Evolutionary conservation across 2,888 invertebrate species (phyloP).

Genomic region (Eutolmus rufibarbis): DNA sequence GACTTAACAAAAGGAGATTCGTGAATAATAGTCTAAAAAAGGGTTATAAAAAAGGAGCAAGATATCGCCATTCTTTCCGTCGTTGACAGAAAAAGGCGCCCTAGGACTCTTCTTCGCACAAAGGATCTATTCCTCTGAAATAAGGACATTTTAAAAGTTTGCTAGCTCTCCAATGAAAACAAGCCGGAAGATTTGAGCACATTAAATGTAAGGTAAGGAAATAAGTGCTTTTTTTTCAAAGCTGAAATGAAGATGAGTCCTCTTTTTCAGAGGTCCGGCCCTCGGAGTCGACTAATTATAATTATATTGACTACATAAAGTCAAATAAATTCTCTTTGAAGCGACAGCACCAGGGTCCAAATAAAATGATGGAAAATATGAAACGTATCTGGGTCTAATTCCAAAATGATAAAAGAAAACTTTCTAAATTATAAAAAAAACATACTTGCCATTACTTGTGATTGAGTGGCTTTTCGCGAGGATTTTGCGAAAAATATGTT

Average conservation of each 20-base stretch:
- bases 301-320: neutral
- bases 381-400: neutral
- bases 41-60: neutral
- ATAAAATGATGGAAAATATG: neutral
- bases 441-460: neutral
- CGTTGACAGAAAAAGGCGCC: neutral
- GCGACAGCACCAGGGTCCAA: neutral
- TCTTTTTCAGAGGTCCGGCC: neutral
- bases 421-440: neutral
- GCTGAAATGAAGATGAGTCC: neutral
- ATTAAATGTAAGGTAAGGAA: neutral
- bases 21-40: neutral
- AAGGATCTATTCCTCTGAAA: neutral
- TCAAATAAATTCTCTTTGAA: neutral
- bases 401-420: neutral
- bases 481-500: neutral
- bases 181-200: neutral
- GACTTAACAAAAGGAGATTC: neutral
- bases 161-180: neutral
- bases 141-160: neutral
- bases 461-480: neutral
- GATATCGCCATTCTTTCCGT: neutral
- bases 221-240: neutral
- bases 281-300: neutral
- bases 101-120: neutral